These are phyloP conservation scores for Melanogrammus aeglefinus DNA, from an alignment of 2,797 vertebrate species.

Conservation along the genomic window DNA sequence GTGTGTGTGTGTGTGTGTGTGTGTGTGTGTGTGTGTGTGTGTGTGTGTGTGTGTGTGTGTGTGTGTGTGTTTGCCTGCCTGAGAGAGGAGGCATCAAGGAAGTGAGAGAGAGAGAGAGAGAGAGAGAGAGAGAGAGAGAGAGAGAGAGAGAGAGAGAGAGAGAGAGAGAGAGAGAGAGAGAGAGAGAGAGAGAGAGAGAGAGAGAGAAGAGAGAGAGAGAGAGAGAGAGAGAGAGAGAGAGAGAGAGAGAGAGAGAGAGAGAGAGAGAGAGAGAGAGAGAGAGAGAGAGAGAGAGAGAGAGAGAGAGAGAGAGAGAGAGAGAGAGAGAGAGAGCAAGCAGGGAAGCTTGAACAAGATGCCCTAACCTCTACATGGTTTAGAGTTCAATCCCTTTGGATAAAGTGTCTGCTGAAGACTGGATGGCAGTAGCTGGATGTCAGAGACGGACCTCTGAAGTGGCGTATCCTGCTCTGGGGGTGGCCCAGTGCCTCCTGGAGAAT, in stretches of 20 bases:
- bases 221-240: no score
- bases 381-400: not conserved
- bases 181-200: no score
- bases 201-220: not conserved
- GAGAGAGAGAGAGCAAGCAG: not conserved
- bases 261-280: not conserved
- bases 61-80: no score
- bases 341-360: not conserved
- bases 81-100: no score
- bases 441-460: slow-evolving; percentile 88
- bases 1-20: no score
- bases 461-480: slow-evolving; percentile 89
- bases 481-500: slow-evolving; percentile 86
- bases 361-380: not conserved
- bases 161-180: not conserved
- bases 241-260: not conserved
- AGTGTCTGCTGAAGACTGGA: not conserved
- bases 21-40: no score
- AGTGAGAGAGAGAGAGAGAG: no score
- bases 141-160: not conserved
- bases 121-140: not conserved
- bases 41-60: no score
- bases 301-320: not conserved
- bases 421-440: not conserved
- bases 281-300: no score